phyloP scores from a whole-genome alignment of 2,888 invertebrate species.

The Antitype chi region DNA sequence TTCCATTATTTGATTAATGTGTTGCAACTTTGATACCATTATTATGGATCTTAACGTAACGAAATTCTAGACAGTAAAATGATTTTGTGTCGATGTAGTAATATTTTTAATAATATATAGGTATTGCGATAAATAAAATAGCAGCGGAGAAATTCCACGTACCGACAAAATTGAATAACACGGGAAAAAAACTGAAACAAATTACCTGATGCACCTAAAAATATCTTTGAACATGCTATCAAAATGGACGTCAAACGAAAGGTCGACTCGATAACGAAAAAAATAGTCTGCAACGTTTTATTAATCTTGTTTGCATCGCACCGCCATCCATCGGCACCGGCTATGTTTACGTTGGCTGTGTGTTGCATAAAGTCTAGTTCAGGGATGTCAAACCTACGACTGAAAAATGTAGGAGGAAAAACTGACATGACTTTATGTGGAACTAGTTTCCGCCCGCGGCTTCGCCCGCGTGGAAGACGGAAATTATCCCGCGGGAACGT shows the following conservation, averaged over 20 bases:
- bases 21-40: background rate
- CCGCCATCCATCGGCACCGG: background rate
- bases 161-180: background rate
- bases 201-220: background rate
- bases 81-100: background rate
- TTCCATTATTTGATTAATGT: background rate
- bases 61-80: background rate
- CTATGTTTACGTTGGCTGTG: conserved; percentile 4
- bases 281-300: conserved; percentile 24
- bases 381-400: background rate
- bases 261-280: background rate
- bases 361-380: background rate
- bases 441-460: too few species aligned
- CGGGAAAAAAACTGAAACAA: conserved; percentile 1
- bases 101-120: background rate
- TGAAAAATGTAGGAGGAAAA: background rate
- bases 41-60: background rate
- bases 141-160: background rate
- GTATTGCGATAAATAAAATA: background rate
- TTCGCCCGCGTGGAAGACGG: too few species aligned
- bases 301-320: conserved; percentile 42
- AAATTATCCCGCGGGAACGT: too few species aligned
- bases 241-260: conserved; percentile 16
- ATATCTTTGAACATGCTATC: background rate
- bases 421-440: background rate